Evolutionary conservation across 2,797 vertebrate species (phyloP), one percentile per base, ranked within the genome.

Genomic region (Sebastes dallii): DNA sequence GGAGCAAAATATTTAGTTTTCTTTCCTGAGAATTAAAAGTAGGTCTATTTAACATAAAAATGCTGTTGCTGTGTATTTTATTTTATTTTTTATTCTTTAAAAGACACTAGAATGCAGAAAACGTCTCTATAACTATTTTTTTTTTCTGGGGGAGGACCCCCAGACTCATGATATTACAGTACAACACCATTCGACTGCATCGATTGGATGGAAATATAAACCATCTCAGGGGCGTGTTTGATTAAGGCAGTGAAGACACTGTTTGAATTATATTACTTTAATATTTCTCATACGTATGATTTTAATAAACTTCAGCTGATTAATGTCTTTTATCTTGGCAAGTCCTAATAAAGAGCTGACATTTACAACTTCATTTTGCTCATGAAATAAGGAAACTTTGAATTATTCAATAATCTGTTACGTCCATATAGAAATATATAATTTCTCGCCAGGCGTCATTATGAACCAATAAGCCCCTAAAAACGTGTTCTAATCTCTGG

Each of bases 401-500:
- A 59, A 50, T 59, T 55, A 69, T 77, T 62, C 2, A 29, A 42
- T 29, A 22, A 68, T 46, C 58, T 65, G 10, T 66, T 32, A 18
- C 30, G 13, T 65, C 29, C n/a, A n/a, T 67, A 22, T 39, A n/a
- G 14, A 54, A 79, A 55, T 39, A 9, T 39, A 9, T 16, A 7
- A 46, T 78, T 64, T 80, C 18, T 75, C 42, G 32, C n/a, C 12
- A 3, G 36, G 46, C 32, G 32, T 72, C 25, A 60, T 34, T 78
- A 60, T 79, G 24, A 55, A 34, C 52, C 25, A 77, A 25, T 60
- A 55, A 85, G 61, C 34, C 2, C 3, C 16, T 69, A 73, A 84
- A 82, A 77, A 50, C 6, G 9, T 85, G 58, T 74, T 75, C 78
- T 82, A 86, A 90, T 91, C 78, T 89, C 18, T 70, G 34, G 3